Conservation (phyloP, 2,888 invertebrate species). For the Drosophila antonietae region DNA sequence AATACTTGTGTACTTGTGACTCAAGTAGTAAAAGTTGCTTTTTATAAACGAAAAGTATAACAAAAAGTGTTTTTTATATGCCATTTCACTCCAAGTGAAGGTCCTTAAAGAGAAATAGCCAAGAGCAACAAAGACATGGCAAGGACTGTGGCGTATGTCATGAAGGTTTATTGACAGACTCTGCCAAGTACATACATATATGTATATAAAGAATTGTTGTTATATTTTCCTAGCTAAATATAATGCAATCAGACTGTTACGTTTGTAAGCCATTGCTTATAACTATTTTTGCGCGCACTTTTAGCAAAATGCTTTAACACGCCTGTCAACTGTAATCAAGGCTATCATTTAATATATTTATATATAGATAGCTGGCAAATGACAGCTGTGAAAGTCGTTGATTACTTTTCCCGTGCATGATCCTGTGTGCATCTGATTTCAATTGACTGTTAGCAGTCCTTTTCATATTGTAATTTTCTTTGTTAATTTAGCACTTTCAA, state of each 20-base stretch:
- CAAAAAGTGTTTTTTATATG: neutral
- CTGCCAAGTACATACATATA: neutral
- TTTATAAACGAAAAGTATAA: neutral
- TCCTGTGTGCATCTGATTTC: neutral
- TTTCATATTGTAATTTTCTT: neutral
- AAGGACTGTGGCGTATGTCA: neutral
- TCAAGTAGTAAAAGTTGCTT: neutral
- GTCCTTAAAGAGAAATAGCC: too few species aligned
- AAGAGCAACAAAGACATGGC: too few species aligned
- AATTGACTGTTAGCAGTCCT: neutral
- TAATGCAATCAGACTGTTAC: neutral
- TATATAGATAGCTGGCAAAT: conserved; percentile 2
- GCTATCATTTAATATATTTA: neutral
- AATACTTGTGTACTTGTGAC: too few species aligned
- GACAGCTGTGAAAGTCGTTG: conserved; percentile 2
- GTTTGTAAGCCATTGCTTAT: neutral
- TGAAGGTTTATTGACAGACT: neutral
- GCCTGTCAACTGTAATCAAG: neutral
- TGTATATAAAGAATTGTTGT: neutral
- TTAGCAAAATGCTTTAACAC: neutral
- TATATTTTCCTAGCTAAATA: neutral
- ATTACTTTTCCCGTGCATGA: neutral
- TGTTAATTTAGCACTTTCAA: neutral
- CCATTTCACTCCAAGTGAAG: neutral
- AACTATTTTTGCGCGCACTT: neutral